Base-by-base conservation (phyloP, 2,888 invertebrate species). In the Eudemis profundana region DNA sequence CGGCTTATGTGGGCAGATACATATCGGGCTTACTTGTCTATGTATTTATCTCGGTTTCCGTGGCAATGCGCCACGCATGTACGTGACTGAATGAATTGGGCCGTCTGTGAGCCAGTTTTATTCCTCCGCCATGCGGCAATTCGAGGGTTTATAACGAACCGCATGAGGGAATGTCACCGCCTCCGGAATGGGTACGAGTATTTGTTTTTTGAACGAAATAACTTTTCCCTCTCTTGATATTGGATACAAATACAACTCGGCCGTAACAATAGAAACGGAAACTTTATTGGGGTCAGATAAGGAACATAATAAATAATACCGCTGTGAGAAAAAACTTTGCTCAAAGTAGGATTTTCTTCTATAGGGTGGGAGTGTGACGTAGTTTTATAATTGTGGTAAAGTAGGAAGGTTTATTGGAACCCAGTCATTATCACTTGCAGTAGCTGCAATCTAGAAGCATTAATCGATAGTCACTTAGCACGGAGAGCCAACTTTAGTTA, bases 141-240 rank as follows among this genome's bases (percentile, higher is more conserved):
- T 83, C 74, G 78, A 76, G 78, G 81, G 76, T 84, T 83, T 80
- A 82, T 79, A 85, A 82, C 77, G 78, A 80, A 82, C 75, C 75
- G 70, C 75, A 78, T 69, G 73, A 71, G 78, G 79, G 77, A 74
- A 76, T 71, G 74, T 76, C 75, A 67, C 71, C 70, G 59, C 71
- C 72, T 69, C 51, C 68, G 70, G 59, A 71, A 70, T 61, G 68
- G 72, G 73, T 70, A 69, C 72, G 67, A 68, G 68, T 77, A 78
- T 82, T 79, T 81, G 72, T 77, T 77, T 76, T 78, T 77, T 70
- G 65, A 69, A 69, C 59, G 68, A 74, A 72, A 77, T 74, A 74
- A 73, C 71, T 75, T 77, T 72, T 53, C 19, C 46, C 70, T 61
- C 61, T 50, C 19, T 17, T 59, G 44, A 62, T 68, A 66, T 61